Conservation (phyloP, 37 sponge, comb jelly and placozoan species). For the Aphrocallistes beatrix region DNA sequence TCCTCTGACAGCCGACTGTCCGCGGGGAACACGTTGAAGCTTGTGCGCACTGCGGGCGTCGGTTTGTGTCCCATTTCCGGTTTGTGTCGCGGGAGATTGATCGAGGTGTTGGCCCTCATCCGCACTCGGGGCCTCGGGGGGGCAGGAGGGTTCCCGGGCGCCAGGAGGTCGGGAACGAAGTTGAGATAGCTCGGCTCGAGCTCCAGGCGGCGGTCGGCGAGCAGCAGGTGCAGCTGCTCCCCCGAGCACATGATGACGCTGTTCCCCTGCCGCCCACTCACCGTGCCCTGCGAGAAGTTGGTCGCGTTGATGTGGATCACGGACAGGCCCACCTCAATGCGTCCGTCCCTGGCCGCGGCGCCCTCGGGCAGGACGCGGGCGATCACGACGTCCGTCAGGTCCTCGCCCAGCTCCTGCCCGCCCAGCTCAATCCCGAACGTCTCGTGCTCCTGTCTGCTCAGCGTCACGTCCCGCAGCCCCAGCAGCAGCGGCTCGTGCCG, state of each 20-base stretch:
- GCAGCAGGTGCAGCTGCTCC: background rate
- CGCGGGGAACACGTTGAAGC: background rate
- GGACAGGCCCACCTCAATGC: background rate
- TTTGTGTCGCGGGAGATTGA: background rate
- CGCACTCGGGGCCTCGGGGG: background rate
- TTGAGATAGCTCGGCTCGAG: background rate
- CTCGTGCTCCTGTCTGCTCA: background rate
- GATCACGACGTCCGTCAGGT: background rate
- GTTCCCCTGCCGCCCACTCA: background rate
- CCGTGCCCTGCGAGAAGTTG: background rate
- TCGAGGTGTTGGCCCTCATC: background rate
- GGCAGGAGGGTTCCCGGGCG: background rate
- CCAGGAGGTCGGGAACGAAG: background rate
- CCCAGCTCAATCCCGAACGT: background rate
- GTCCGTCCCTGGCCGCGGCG: background rate
- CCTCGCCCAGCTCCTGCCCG: background rate
- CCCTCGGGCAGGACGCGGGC: background rate
- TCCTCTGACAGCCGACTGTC: too few relatives aligned
- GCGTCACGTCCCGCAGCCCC: background rate
- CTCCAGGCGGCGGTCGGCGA: background rate
- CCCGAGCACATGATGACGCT: slow-evolving; percentile 6
- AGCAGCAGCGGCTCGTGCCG: background rate
- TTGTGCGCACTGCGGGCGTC: background rate
- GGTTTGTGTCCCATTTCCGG: background rate
- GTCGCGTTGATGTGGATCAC: background rate